Evolutionary conservation across 1,140 invertebrate genomes (phyloP).

Genomic region (Trissolcus basalis): DNA sequence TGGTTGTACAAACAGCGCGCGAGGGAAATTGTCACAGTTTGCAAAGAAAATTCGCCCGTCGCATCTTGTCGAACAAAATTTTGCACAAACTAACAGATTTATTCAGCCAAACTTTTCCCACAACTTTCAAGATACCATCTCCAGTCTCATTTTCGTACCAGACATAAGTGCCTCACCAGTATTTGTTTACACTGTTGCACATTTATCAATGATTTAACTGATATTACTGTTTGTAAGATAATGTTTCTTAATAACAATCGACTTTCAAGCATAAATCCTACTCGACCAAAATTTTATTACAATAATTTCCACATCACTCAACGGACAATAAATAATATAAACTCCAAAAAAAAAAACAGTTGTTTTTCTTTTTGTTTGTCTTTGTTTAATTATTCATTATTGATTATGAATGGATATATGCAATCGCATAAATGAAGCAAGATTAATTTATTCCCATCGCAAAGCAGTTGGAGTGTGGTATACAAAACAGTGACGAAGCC

Average conservation of each 20-base stretch:
- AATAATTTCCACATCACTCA: no score
- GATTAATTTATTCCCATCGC: conserved; percentile 1
- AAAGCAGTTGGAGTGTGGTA: background rate
- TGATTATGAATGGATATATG: background rate
- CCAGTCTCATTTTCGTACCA: background rate
- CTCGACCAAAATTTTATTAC: background rate
- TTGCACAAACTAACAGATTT: no score
- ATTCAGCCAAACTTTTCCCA: background rate
- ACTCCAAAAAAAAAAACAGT: no score
- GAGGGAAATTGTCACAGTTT: no score
- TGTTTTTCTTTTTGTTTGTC: no score
- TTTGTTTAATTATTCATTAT: background rate
- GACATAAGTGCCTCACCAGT: background rate
- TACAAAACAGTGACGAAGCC: conserved; percentile 1
- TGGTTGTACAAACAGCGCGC: no score
- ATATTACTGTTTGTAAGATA: background rate
- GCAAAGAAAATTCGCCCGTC: no score
- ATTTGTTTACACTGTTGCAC: background rate
- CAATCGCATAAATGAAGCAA: background rate
- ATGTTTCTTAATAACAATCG: background rate
- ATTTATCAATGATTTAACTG: background rate
- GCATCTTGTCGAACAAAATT: no score
- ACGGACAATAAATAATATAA: no score
- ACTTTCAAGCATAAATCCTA: background rate
- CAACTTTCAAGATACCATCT: background rate